These are phyloP conservation scores for Chaenodraco wilsoni DNA, from an alignment of 2,797 vertebrate species.

Conservation along the genomic window DNA sequence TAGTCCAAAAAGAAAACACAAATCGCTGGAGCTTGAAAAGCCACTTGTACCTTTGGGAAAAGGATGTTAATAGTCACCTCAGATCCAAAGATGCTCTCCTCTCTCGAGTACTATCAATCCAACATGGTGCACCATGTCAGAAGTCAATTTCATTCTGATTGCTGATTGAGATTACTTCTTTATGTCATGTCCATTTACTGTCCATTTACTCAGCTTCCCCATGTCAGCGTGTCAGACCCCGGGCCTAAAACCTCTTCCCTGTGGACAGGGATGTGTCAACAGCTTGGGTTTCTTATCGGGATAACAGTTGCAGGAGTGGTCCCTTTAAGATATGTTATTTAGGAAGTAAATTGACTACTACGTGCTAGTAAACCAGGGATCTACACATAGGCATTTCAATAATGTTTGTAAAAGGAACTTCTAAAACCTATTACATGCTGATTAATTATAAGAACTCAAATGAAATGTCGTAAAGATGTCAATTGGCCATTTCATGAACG, in stretches of 20 bases:
- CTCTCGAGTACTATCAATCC: not conserved
- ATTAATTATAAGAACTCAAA: no score
- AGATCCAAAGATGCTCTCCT: not conserved
- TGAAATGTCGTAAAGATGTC: not conserved
- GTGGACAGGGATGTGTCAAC: conserved; percentile 18
- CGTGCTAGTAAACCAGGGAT: not conserved
- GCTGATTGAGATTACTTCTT: not conserved
- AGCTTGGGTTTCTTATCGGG: conserved; percentile 23
- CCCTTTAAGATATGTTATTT: not conserved
- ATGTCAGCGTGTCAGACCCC: conserved; percentile 3
- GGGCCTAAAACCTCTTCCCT: not conserved
- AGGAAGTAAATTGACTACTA: not conserved
- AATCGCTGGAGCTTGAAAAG: not conserved
- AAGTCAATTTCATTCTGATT: not conserved
- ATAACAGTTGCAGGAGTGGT: conserved; percentile 19
- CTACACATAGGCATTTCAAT: not conserved
- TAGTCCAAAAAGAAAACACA: not conserved
- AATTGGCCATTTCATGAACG: not conserved
- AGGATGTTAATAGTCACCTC: conserved; percentile 9
- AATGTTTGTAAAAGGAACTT: not conserved
- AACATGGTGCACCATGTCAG: not conserved
- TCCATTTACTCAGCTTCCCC: conserved; percentile 10
- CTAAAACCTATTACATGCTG: not conserved
- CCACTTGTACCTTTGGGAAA: not conserved
- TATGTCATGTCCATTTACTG: not conserved